Conservation (phyloP, 2,797 vertebrate genomes). For the Anniella stebbinsi region DNA sequence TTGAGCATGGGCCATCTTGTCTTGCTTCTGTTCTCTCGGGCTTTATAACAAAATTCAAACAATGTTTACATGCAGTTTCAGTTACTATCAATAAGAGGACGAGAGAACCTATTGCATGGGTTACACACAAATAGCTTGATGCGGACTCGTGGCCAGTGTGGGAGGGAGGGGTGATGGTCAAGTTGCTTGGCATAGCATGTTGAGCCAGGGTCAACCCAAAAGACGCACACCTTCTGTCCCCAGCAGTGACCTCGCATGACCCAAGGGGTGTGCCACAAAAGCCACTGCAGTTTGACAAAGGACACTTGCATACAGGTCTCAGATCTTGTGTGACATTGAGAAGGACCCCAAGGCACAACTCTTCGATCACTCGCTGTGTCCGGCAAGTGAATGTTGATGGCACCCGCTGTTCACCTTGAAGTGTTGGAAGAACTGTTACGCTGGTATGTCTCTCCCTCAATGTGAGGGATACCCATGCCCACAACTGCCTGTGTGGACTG, state of each 20-base stretch:
- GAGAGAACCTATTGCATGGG: slow-evolving; percentile 14
- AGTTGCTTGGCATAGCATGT: fast-evolving
- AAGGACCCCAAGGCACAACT: not conserved
- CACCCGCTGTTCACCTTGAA: slow-evolving; percentile 32
- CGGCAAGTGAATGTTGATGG: slow-evolving; percentile 26
- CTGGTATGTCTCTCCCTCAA: slow-evolving; percentile 7
- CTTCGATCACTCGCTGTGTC: slow-evolving; percentile 17
- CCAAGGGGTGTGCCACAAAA: not conserved
- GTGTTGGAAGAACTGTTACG: slow-evolving; percentile 26
- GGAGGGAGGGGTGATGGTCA: slow-evolving; percentile 1
- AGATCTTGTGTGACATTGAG: not conserved
- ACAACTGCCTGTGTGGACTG: not conserved
- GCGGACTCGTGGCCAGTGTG: slow-evolving; percentile 5
- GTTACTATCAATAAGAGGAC: not conserved
- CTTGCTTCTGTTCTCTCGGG: not conserved
- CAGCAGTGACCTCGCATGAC: too few species aligned
- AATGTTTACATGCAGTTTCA: not conserved
- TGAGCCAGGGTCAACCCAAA: too few species aligned
- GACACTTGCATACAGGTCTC: too few species aligned
- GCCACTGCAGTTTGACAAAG: not conserved
- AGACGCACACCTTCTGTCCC: too few species aligned
- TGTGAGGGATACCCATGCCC: not conserved
- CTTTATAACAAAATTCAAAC: not conserved
- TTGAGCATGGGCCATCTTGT: too few species aligned
- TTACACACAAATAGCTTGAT: slow-evolving; percentile 8